Percentiles rank a stretch among this genome's conserved stretches.
phyloP scores from a whole-genome alignment of 2,797 vertebrate genomes.

The Sylvia borin region DNA sequence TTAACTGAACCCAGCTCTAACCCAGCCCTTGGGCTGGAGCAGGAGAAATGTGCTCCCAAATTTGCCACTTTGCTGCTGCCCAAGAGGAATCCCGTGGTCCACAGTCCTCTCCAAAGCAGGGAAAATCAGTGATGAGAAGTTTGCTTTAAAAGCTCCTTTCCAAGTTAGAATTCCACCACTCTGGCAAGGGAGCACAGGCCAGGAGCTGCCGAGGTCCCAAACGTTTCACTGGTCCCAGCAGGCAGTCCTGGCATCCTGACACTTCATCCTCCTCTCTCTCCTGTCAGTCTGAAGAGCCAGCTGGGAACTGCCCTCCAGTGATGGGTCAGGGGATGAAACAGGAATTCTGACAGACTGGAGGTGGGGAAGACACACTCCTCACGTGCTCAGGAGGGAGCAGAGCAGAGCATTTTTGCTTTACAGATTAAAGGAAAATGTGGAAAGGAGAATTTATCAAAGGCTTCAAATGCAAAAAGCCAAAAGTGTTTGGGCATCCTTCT shows the following conservation, averaged over 20 bases:
- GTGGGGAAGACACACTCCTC: not conserved
- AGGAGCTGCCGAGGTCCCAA: not conserved
- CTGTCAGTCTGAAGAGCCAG: not conserved
- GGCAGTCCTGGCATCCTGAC: not conserved
- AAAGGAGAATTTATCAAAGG: not conserved
- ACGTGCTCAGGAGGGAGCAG: not conserved
- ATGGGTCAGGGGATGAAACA: not conserved
- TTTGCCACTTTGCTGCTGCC: not conserved
- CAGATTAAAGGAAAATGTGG: not conserved
- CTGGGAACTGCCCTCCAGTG: not conserved
- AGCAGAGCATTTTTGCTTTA: not conserved
- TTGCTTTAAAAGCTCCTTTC: not conserved
- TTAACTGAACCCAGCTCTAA: not conserved
- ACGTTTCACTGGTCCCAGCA: not conserved
- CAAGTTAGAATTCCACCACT: not conserved
- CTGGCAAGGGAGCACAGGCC: not conserved
- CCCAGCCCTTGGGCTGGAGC: not conserved
- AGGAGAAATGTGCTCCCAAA: not conserved
- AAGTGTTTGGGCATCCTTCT: not conserved
- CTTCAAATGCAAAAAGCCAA: not conserved
- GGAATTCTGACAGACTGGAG: conserved; percentile 1
- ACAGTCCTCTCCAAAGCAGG: not conserved
- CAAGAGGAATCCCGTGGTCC: not conserved
- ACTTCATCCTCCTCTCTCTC: not conserved
- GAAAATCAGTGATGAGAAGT: not conserved